phyloP scores from a whole-genome alignment of 2,797 vertebrate species.

The Pelochelys cantorii region DNA sequence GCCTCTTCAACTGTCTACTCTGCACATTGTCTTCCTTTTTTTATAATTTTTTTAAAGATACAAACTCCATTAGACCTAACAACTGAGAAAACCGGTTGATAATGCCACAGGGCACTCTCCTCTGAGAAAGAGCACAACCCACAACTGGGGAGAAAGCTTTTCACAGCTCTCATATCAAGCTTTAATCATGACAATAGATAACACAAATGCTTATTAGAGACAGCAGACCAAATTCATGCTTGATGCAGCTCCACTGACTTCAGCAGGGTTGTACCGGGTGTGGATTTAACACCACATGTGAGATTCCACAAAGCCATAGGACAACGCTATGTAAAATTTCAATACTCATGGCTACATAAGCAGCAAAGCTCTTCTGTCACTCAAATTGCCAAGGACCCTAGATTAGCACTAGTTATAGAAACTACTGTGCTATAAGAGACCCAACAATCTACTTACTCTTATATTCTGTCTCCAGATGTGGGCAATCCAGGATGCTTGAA shows the following conservation, averaged over 20 bases:
- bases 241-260: constrained; percentile 58
- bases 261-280: constrained; percentile 67
- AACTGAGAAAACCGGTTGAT: constrained; percentile 53
- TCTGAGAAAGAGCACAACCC: constrained; percentile 69
- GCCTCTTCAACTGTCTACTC: constrained; percentile 39
- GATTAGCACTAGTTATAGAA: constrained; percentile 36
- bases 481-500: not conserved
- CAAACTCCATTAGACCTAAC: constrained; percentile 54
- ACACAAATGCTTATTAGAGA: constrained; percentile 65
- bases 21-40: constrained; percentile 37
- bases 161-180: not conserved
- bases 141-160: constrained; percentile 61
- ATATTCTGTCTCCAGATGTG: constrained; percentile 31
- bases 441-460: constrained; percentile 51
- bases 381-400: constrained; percentile 61
- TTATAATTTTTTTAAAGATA: constrained; percentile 26
- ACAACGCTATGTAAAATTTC: constrained; percentile 69
- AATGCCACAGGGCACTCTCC: constrained; percentile 34
- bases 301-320: constrained; percentile 75
- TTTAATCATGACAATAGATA: constrained; percentile 59
- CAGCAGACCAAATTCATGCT: constrained; percentile 55
- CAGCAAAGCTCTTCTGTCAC: constrained; percentile 57
- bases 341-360: constrained; percentile 49
- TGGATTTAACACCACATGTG: constrained; percentile 69
- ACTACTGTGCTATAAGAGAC: constrained; percentile 8